A percentile compares a stretch with the other conserved stretches of the same genome.
phyloP scores from a whole-genome alignment of 2,797 vertebrate species.

The Heteromormyrus szaboi region DNA sequence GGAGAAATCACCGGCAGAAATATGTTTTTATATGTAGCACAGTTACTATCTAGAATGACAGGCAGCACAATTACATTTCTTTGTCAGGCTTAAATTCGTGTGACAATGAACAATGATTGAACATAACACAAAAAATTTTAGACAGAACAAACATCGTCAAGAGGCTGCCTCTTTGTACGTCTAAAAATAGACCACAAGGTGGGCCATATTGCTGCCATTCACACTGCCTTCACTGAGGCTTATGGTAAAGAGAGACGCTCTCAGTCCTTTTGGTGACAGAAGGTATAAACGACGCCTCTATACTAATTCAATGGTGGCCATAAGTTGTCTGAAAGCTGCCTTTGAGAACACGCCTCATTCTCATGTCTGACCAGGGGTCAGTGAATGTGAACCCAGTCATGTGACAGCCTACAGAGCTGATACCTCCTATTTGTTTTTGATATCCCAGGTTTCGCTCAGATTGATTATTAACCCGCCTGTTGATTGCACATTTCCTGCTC shows the following conservation, averaged over 20 bases:
- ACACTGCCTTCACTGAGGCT: neutral
- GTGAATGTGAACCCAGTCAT: neutral
- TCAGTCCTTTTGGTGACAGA: neutral
- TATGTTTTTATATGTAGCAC: neutral
- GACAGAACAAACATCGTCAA: neutral
- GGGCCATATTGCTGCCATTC: neutral
- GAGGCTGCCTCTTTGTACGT: neutral
- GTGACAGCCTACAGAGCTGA: constrained; percentile 31
- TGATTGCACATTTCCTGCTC: constrained; percentile 52
- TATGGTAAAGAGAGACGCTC: neutral
- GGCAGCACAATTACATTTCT: neutral
- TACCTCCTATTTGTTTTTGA: constrained; percentile 38
- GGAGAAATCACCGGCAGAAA: neutral
- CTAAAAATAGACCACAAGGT: neutral
- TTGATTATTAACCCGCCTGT: constrained; percentile 57
- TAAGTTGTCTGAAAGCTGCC: constrained; percentile 1
- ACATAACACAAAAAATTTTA: neutral
- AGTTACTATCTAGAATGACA: neutral
- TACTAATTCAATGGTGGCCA: neutral
- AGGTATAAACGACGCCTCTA: neutral
- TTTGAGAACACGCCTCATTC: constrained; percentile 31
- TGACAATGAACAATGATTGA: neutral
- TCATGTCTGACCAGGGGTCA: neutral
- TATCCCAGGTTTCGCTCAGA: constrained; percentile 56
- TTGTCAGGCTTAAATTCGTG: neutral